A percentile compares a stretch with the other conserved stretches of the same genome.
Conservation (phyloP, 2,113 vertebrate genomes). For the Melospiza melodia region DNA sequence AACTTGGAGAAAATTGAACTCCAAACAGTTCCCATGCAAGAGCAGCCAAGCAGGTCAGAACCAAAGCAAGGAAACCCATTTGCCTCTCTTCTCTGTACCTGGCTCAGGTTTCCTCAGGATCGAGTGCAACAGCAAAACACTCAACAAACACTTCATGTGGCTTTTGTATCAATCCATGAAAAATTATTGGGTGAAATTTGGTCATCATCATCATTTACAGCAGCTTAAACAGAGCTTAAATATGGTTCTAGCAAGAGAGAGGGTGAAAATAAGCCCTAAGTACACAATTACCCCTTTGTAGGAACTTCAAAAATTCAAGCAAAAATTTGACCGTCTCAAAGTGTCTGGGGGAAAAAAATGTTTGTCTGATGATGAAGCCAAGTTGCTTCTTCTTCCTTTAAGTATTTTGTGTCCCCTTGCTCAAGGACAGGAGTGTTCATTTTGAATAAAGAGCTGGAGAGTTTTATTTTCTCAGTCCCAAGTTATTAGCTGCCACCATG, state of each 20-base stretch:
- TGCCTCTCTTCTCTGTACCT: neutral
- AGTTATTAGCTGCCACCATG: neutral
- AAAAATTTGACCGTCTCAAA: neutral
- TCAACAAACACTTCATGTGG: rapidly evolving
- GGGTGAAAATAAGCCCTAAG: neutral
- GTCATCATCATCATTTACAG: neutral
- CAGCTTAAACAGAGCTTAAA: neutral
- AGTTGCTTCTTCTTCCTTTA: neutral
- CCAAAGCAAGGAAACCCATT: neutral
- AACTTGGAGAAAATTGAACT: neutral
- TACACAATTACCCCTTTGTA: neutral
- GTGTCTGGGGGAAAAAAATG: neutral
- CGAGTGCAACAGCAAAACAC: neutral
- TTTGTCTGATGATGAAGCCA: neutral
- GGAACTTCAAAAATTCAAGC: neutral
- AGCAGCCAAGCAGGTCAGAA: neutral
- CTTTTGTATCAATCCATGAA: neutral
- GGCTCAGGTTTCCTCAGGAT: neutral
- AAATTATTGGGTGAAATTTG: neutral
- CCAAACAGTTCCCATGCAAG: no score
- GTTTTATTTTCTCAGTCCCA: neutral
- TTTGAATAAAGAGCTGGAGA: neutral
- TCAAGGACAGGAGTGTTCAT: neutral
- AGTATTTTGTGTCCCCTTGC: neutral
- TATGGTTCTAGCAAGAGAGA: neutral